Evolutionary conservation across 2,113 vertebrate genomes (phyloP), one percentile per base, ranked within the genome.

Genomic region (Tachysurus vachellii): DNA sequence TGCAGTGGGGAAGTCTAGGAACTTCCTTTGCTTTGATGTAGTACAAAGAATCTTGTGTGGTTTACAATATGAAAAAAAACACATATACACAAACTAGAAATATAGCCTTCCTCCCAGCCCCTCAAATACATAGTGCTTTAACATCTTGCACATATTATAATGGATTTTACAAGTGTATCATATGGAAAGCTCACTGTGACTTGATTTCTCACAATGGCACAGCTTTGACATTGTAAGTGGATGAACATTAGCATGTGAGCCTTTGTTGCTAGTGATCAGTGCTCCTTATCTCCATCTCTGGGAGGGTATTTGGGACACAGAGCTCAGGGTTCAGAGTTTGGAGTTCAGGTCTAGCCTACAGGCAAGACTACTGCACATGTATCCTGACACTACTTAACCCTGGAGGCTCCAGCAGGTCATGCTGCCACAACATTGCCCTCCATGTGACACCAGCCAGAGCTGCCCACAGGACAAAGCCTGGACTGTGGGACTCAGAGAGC

Each of bases 1-100:
- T 92, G 84, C 87, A 90, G 90, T 89, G 87, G 80, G 91, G 73
- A 82, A 87, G 88, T 86, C 70, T 68, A 86, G 91, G 90, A 91
- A 93, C 92, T 93, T 95, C 92, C 90, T 94, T 91, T 71, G 87
- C 90, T 95, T 94, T 94, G 87, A 93, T 95, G 89, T 94, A 93
- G 91, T 80, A 90, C 92, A 95, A 92, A 93, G 87, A 90, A 83
- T 88, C 85, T 86, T 93, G 88, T 95, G 92, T 93, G 73, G 64
- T 82, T 64, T 79, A 90, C 16, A 26, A 10, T 61, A 61, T 61
- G 14, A 36, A 57, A 57, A 57, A 86, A 59, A 42, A 36, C 93
- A 92, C 90, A 79, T 85, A 87, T 4, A 57, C 88, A 16, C 76
- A 70, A 88, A 88, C 83, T 92, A 92, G 92, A 92, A 85, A 85